Base-by-base conservation (phyloP, 1,140 invertebrate genomes). In the Macrobrachium nipponense region DNA sequence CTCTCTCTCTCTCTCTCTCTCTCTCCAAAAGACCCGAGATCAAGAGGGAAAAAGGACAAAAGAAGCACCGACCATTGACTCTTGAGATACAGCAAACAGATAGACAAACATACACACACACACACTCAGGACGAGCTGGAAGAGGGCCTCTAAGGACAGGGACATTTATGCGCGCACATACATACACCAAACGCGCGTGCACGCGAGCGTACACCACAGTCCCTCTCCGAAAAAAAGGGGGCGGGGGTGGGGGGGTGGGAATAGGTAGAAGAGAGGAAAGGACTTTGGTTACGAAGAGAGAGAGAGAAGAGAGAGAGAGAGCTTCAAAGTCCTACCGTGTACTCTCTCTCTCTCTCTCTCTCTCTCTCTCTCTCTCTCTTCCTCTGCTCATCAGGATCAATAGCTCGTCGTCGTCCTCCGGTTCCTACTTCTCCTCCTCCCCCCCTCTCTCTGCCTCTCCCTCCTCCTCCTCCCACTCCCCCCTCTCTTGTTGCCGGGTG, bases 331-430 rank as follows among this genome's bases (percentile, higher is more conserved):
- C 75, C 58, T 58, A 59, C 75, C 58, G 18, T 61, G 44, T 61
- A 18, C 72, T 75, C 8, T 75, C 72, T 14, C 72, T 75, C 43
- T 75, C 72, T 27, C 72, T 75, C 43, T 44, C 72, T 14, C 43
- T 44, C 72, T 27, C 27, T 75, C 43, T 44, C 72, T 44, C 72
- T 27, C 72, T 2, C 0, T 2, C 15, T 4, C 15, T 7, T 12
- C 12, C 7, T 23, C 8, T 23, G 11, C 68, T 72, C 68, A 72
- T 72, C 68, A 43, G 68, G 68, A 72, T 72, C 68, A 72, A 72
- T 72, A 72, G 23, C 68, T 36, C 23, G 20, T 27, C 68, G 27
- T 72, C 68, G 36, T 43, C 44, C 44, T 27, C 44, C 44, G 68
- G 27, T 18, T 11, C 36, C 27, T 72, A 43, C 68, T 43, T 6